phyloP scores from a whole-genome alignment of 2,113 vertebrate species.

The Oryzias celebensis region DNA sequence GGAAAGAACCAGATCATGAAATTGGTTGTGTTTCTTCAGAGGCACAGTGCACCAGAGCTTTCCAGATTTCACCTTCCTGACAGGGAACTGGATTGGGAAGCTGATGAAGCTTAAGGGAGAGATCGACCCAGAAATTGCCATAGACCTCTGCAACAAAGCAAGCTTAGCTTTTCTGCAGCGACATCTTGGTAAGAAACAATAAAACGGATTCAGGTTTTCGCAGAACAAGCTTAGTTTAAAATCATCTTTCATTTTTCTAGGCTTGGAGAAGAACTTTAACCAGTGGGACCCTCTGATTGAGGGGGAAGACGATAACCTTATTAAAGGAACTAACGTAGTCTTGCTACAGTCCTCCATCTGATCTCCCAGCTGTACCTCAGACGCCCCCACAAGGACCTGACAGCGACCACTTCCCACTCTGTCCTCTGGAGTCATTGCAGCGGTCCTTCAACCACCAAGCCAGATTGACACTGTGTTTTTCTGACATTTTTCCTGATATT shows the following conservation, averaged over 20 bases:
- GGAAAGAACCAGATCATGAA: no score
- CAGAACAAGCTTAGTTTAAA: not conserved
- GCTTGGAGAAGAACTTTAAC: conserved; percentile 85
- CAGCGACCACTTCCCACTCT: not conserved
- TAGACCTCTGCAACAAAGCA: conserved; percentile 88
- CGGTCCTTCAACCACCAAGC: not conserved
- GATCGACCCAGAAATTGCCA: conserved; percentile 85
- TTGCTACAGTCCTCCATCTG: conserved; percentile 66
- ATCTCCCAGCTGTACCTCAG: conserved; percentile 1
- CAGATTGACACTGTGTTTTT: not conserved
- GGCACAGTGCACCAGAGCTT: conserved; percentile 95
- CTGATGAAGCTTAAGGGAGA: conserved; percentile 86
- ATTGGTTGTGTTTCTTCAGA: conserved; percentile 61
- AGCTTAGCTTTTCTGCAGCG: conserved; percentile 94
- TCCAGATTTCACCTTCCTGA: conserved; percentile 92
- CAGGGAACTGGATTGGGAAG: conserved; percentile 82
- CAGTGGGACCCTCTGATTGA: conserved; percentile 89
- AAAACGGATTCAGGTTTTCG: not conserved
- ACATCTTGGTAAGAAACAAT: conserved; percentile 80
- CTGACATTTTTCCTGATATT: not conserved
- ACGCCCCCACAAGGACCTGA: not conserved
- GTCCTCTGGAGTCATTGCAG: not conserved
- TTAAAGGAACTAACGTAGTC: conserved; percentile 82
- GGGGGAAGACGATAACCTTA: conserved; percentile 85
- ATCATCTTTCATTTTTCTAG: conserved; percentile 61